Conservation (phyloP, 2,113 vertebrate genomes). For the Zosterops lateralis region DNA sequence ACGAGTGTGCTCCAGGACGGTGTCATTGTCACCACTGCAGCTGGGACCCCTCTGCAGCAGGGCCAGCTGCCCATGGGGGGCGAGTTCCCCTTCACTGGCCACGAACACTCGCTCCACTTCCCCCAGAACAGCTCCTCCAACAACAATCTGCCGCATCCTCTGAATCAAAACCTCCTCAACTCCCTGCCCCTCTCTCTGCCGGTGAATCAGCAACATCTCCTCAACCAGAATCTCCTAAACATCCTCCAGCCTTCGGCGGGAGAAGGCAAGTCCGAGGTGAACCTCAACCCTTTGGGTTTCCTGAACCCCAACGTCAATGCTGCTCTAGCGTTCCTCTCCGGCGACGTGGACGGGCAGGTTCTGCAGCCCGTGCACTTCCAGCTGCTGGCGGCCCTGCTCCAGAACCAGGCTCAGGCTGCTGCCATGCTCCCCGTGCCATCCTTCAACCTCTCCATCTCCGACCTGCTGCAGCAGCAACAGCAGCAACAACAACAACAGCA, state of each 20-base stretch:
- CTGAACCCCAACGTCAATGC: constrained; percentile 80
- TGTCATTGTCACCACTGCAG: constrained; percentile 81
- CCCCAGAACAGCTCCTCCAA: constrained; percentile 77
- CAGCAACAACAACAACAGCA: no score
- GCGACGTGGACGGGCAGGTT: constrained; percentile 80
- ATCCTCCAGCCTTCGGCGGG: constrained; percentile 82
- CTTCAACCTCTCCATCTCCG: constrained; percentile 81
- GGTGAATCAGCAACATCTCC: constrained; percentile 85
- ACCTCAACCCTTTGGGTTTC: constrained; percentile 81
- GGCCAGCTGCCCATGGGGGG: constrained; percentile 77
- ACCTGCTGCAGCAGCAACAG: constrained; percentile 73
- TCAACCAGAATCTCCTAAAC: constrained; percentile 85
- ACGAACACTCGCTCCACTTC: constrained; percentile 79
- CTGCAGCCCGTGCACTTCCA: constrained; percentile 80
- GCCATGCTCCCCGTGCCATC: constrained; percentile 79
- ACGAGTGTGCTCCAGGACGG: constrained; percentile 82
- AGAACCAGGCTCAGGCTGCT: constrained; percentile 80
- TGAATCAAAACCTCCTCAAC: constrained; percentile 80
- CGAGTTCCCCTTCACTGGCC: constrained; percentile 77
- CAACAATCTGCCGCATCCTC: constrained; percentile 77
- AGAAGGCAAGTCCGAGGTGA: constrained; percentile 85
- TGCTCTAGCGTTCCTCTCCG: constrained; percentile 79
- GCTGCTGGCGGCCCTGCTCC: constrained; percentile 80
- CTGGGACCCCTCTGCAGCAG: constrained; percentile 76
- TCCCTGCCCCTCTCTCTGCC: constrained; percentile 83